Evolutionary conservation across 2,888 invertebrate species (phyloP), one percentile per base, ranked within the genome.

Genomic region (Parochlus steinenii): DNA sequence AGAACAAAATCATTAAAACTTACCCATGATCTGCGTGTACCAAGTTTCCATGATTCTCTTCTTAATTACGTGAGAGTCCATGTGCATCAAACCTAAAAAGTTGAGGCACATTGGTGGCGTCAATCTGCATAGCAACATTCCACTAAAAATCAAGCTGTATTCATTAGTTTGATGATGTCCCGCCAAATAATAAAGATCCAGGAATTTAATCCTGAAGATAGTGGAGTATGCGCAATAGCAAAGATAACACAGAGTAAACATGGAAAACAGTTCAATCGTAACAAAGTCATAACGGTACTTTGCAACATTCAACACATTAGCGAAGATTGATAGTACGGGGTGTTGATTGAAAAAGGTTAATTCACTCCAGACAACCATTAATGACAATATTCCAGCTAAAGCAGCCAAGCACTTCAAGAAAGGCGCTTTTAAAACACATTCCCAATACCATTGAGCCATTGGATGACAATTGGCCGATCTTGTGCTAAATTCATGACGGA

Each of bases 31-130:
- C 72, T 85, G 80, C 0, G 97, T 98, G 51, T 97, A 98, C 47
- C 85, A 78, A 0, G 97, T 97, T 62, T 86, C 95, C 61, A 78
- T 64, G 27, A 81, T 67, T 43, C 71, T 71, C 44, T 69, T 67
- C 46, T 77, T 76, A 40, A 87, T 86, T 35, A 92, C 75, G 50
- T 93, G 90, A 23, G 90, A 93, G 59, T 99, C 98, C 79, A 98
- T 85, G 51, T 98, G 98, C 47, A 97, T 87, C 17, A 99, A 65
- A 20, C 97, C 89, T 33, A 99, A 69, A 55, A 97, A 98, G 62
- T 99, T 99, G 30, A 99, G 71, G 59, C 97, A 98, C 69, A 99
- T 78, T 3, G 98, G 97, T 1, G 98, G 93, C 0, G 97, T 98
- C 34, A 99, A 67, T 3, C 98, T 77, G 53, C 95, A 97, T 24